phyloP scores from a whole-genome alignment of 2,888 invertebrate species.

The Athripsodes cinereus region DNA sequence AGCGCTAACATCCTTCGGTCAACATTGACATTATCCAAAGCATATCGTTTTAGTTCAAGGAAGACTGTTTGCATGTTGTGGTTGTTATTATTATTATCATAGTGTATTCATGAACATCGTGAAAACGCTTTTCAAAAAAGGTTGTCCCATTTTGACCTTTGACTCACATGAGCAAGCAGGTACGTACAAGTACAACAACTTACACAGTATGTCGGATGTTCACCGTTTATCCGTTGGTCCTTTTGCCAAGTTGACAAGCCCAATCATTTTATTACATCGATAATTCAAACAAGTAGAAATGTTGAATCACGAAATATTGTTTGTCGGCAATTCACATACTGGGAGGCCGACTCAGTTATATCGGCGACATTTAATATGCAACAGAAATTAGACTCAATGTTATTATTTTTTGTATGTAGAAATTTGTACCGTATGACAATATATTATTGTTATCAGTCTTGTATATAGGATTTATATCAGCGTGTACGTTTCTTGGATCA shows the following conservation, averaged over 20 bases:
- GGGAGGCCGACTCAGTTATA: not conserved
- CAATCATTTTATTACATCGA: conserved; percentile 22
- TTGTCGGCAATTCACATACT: conserved; percentile 17
- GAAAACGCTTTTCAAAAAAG: conserved; percentile 13
- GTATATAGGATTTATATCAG: no score
- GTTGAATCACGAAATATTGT: conserved; percentile 18
- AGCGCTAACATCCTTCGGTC: no score
- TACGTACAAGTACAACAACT: no score
- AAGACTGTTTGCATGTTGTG: not conserved
- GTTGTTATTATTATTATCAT: not conserved
- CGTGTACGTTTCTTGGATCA: no score
- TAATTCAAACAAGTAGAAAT: conserved; percentile 13
- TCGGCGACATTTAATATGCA: not conserved
- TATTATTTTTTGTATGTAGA: not conserved
- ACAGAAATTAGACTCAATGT: not conserved
- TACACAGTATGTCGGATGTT: not conserved
- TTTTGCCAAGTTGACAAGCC: conserved; percentile 13
- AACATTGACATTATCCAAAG: no score
- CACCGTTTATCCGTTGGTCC: conserved; percentile 8
- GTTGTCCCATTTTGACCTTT: conserved; percentile 7
- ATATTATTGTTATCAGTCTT: not conserved
- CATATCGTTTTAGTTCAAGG: no score
- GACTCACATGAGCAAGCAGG: conserved; percentile 1
- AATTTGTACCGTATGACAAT: not conserved
- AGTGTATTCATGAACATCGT: conserved; percentile 12